Evolutionary conservation across 2,888 invertebrate species (phyloP), one percentile per base, ranked within the genome.

Genomic region (Proisotoma minuta): DNA sequence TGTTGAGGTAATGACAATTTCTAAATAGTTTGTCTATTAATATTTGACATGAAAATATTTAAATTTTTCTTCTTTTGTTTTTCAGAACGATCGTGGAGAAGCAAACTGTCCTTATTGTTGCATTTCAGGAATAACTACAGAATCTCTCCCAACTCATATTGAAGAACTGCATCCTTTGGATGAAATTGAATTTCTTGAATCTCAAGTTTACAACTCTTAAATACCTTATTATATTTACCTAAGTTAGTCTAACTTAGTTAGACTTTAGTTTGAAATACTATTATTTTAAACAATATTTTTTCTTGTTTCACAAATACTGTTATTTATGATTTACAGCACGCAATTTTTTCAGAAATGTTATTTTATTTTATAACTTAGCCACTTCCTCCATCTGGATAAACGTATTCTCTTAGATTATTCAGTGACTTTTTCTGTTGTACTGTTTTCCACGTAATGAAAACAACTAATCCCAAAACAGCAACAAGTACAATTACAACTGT

Each of bases 351-450:
- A 34, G 34, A 10, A 34, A n/a, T 8, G 34, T 10, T 34, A 34
- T 34, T 34, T 34, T 34, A n/a, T 34, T 34, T 8, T 34, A 8
- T 34, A 34, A 34, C 15, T 43, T 43, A 43, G 43, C 43, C 43
- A 5, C 43, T 20, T 43, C 20, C 43, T 43, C 18, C 43, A 12
- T n/a, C 4, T 43, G 43, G 43, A 43, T 43, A 24, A 50, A 51
- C 51, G 28, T 24, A 26, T n/a, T 51, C 51, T 10, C 51, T 26
- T n/a, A 51, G 26, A 27, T 27, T 27, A n/a, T 51, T 20, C 51
- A 51, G 26, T 15, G 51, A 27, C 27, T 51, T 51, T 27, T 27
- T 54, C 53, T 54, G 53, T 20, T 34, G 22, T 18, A 54, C 5
- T 39, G 53, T 54, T 23, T 34, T 54, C 18, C 20, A 20, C 15